Conservation (phyloP, 2,888 invertebrate genomes). For the Andrena bicolor region DNA sequence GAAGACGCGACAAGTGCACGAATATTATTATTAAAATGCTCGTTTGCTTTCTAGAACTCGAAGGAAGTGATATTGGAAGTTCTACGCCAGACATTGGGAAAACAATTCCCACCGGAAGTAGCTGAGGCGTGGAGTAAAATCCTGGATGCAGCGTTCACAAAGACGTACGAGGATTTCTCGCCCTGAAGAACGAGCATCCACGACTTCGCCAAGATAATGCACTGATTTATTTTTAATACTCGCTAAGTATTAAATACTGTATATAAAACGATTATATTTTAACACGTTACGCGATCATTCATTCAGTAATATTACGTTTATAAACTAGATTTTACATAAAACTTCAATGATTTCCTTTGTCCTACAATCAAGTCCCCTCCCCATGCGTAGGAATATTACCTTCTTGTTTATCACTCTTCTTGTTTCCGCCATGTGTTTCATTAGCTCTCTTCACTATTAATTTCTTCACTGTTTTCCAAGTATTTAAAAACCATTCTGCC, state of each 20-base stretch:
- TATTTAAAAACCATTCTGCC: too few species aligned
- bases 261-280: slow-evolving; percentile 16
- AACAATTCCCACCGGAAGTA: slow-evolving; percentile 83
- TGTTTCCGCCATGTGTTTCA: too few species aligned
- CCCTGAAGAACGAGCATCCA: slow-evolving; percentile 19
- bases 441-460: too few species aligned
- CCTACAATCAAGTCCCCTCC: too few species aligned
- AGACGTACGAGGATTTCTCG: slow-evolving; percentile 71
- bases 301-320: too few species aligned
- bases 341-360: too few species aligned
- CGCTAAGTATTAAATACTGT: slow-evolving; percentile 8
- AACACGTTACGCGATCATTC: too few species aligned
- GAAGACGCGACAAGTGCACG: not conserved
- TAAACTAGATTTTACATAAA: too few species aligned
- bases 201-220: not conserved
- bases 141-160: slow-evolving; percentile 79
- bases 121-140: slow-evolving; percentile 85
- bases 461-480: too few species aligned
- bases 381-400: too few species aligned
- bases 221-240: not conserved
- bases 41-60: slow-evolving; percentile 82
- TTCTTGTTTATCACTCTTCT: too few species aligned
- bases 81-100: slow-evolving; percentile 83
- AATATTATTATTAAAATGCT: not conserved
- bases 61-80: slow-evolving; percentile 83